Conservation (phyloP, 2,797 vertebrate genomes). For the Halcyon smyrnensis region DNA sequence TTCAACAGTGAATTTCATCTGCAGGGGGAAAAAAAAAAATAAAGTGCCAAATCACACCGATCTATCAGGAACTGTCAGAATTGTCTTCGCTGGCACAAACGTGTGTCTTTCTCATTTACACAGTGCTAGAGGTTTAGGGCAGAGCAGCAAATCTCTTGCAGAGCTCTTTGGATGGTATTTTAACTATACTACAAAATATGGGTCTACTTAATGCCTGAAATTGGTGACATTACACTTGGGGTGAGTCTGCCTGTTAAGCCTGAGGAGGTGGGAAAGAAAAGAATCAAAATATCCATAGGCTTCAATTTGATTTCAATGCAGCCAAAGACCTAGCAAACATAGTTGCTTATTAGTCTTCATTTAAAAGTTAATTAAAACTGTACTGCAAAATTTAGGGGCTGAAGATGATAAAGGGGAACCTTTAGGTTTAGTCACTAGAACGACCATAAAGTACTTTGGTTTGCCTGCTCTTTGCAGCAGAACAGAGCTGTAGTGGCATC, state of each 20-base stretch:
- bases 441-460: neutral
- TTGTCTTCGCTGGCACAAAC: neutral
- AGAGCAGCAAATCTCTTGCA: neutral
- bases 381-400: neutral
- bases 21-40: neutral
- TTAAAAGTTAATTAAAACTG: constrained; percentile 8
- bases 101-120: neutral
- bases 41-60: neutral
- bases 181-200: neutral
- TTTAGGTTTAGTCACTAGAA: neutral
- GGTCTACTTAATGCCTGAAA: constrained; percentile 14
- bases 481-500: neutral
- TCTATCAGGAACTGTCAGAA: constrained; percentile 10
- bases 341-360: neutral
- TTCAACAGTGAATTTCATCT: constrained; percentile 7
- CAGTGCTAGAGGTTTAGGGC: neutral
- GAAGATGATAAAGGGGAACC: neutral
- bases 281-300: neutral
- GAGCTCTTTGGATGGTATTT: neutral
- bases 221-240: neutral
- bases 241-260: neutral
- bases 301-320: neutral
- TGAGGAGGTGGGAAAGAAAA: neutral
- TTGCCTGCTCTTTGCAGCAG: neutral
- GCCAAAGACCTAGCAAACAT: neutral